Conservation (phyloP, 1,140 invertebrate species). For the Habropoda laboriosa region DNA sequence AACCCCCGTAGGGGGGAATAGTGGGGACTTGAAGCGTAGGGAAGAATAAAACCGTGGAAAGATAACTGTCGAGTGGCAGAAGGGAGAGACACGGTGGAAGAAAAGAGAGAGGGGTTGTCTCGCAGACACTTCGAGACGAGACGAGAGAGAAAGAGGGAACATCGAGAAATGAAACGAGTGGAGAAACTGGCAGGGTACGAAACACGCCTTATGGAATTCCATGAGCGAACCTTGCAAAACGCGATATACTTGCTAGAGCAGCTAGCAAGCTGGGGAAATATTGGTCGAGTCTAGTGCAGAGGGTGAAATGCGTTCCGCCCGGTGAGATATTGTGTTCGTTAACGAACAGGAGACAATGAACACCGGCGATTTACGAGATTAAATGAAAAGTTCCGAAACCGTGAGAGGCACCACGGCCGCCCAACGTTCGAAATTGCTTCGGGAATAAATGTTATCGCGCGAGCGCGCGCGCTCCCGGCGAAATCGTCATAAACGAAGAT, state of each 20-base stretch:
- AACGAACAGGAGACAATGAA: conserved; percentile 18
- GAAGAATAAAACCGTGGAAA: neutral
- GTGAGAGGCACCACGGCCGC: neutral
- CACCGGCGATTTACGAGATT: conserved; percentile 3
- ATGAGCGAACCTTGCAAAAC: conserved; percentile 24
- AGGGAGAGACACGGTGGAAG: neutral
- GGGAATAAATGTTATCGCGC: neutral
- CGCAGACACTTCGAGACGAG: conserved; percentile 39
- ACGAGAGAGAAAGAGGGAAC: too few species aligned
- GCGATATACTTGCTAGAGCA: conserved; percentile 35
- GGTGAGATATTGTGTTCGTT: conserved; percentile 23
- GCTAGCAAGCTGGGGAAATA: conserved; percentile 22
- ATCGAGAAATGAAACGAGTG: conserved; percentile 50
- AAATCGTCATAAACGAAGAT: neutral
- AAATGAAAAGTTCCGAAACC: neutral
- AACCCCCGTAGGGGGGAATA: neutral
- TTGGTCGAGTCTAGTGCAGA: neutral
- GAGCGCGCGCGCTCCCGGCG: too few species aligned
- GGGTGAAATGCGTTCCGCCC: neutral
- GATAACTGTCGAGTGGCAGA: conserved; percentile 5
- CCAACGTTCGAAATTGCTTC: neutral
- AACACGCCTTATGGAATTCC: conserved; percentile 48
- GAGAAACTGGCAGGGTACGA: conserved; percentile 27
- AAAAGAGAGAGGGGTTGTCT: neutral
- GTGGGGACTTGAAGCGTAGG: neutral